Percentiles rank a stretch among this genome's conserved stretches.
Evolutionary conservation across 2,113 vertebrate genomes (phyloP).

Genomic region (Coregonus clupeaformis): DNA sequence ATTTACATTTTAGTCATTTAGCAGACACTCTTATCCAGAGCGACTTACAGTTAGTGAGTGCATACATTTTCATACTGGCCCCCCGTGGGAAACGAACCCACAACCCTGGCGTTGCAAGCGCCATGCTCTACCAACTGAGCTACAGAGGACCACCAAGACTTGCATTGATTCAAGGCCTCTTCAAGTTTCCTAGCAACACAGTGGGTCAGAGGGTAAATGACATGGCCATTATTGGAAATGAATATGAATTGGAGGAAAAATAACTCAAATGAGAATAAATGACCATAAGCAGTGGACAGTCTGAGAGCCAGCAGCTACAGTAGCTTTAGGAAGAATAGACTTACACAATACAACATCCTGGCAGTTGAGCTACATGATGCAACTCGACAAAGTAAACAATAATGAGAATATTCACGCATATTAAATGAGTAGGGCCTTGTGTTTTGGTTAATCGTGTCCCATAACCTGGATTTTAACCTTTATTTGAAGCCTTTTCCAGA

Average conservation of each 20-base stretch:
- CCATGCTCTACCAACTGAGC: too few species aligned
- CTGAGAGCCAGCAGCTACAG: background rate
- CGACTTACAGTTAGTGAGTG: too few species aligned
- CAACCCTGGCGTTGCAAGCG: too few species aligned
- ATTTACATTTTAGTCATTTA: too few species aligned
- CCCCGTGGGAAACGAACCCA: too few species aligned
- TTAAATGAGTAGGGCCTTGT: background rate
- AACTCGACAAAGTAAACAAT: too few species aligned
- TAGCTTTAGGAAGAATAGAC: background rate
- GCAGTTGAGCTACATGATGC: background rate
- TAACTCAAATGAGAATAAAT: slow-evolving; percentile 10
- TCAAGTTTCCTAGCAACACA: slow-evolving; percentile 71
- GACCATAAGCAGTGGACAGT: slow-evolving; percentile 17
- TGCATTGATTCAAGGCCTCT: slow-evolving; percentile 61
- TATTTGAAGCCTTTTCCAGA: too few species aligned
- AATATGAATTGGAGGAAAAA: slow-evolving; percentile 42
- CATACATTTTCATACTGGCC: too few species aligned
- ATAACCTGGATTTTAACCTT: too few species aligned
- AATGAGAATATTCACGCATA: background rate
- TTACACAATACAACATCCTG: background rate
- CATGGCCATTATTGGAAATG: slow-evolving; percentile 57
- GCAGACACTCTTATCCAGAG: too few species aligned
- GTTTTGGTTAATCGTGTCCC: too few species aligned
- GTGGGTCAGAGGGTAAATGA: slow-evolving; percentile 67
- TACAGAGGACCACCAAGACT: slow-evolving; percentile 52